Base-by-base conservation (phyloP, 2,797 vertebrate species). In the Enteromius radiatus region DNA sequence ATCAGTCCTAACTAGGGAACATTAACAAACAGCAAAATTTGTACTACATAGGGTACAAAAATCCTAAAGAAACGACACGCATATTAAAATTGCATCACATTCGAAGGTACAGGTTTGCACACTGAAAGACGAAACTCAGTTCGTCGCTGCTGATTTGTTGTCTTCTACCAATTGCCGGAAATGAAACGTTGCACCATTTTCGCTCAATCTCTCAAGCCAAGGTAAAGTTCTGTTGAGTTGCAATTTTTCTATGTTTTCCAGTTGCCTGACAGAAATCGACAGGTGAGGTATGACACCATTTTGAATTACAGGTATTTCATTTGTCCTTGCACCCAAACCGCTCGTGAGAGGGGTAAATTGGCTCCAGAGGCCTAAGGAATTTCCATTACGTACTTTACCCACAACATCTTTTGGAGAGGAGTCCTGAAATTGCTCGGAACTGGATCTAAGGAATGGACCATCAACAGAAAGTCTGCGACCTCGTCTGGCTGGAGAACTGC, bases 281-380 rank as follows among this genome's bases (percentile, higher is more conserved):
- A 97, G 93, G 84, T 95, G 96, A 83, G 97, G 97, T 85, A 99
- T 89, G 90, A 97, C 97, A 21, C 97, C 97, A 0, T 98, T 99
- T 93, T 99, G 98, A 91, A 99, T 99, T 90, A 99, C 97, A 0
- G 98, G 99, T 91, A 99, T 99, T 94, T 99, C 97, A 3, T 99
- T 99, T 86, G 97, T 97, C 95, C 98, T 99, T 97, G 99, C 97
- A 3, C 97, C 97, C 90, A 99, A 95, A 87, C 97, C 97, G 0
- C 96, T 99, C 88, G 97, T 97, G 87, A 98, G 95, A 12, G 97
- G 96, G 15, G 97, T 96, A 0, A 99, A 98, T 91, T 99, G 98
- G 92, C 97, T 98, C 98, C 98, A 99, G 94, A 99, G 97, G 90
- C 95, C 95, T 70, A 96, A 93, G 0, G 97, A 96, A 90, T 98